These are phyloP conservation scores for Phoxinus phoxinus DNA, from an alignment of 2,113 vertebrate species.

Conservation along the genomic window DNA sequence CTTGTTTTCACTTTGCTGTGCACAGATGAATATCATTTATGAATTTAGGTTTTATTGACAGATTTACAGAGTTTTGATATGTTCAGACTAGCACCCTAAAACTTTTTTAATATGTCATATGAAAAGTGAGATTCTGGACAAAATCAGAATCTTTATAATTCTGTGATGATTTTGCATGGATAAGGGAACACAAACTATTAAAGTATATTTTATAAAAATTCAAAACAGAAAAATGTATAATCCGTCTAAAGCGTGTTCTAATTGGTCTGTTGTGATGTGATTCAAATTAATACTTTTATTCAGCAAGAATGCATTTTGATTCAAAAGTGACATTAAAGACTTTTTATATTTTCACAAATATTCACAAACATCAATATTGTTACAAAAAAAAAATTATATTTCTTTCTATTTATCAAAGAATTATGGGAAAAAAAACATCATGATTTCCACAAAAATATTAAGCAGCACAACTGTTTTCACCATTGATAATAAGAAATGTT, in stretches of 20 bases:
- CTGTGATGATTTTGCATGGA: background rate
- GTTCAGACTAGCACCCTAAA: background rate
- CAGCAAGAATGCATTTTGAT: background rate
- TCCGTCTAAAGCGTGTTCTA: background rate
- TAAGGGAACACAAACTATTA: background rate
- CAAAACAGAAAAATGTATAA: background rate
- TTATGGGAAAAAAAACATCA: background rate
- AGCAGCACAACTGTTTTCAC: background rate
- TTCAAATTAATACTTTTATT: background rate
- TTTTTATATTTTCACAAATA: background rate
- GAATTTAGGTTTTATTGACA: background rate
- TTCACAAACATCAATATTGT: too few relatives aligned
- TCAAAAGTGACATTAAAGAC: background rate
- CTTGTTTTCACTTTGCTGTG: background rate
- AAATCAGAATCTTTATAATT: background rate
- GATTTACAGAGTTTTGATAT: background rate
- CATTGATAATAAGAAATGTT: background rate
- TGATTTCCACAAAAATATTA: background rate
- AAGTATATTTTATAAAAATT: background rate
- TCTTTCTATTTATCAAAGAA: background rate
- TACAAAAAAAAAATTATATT: background rate
- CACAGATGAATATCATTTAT: background rate
- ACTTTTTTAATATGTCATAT: background rate
- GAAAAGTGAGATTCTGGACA: background rate
- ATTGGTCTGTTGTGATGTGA: too few relatives aligned